Conservation (phyloP, 2,888 invertebrate genomes). For the Phortica okadai region DNA sequence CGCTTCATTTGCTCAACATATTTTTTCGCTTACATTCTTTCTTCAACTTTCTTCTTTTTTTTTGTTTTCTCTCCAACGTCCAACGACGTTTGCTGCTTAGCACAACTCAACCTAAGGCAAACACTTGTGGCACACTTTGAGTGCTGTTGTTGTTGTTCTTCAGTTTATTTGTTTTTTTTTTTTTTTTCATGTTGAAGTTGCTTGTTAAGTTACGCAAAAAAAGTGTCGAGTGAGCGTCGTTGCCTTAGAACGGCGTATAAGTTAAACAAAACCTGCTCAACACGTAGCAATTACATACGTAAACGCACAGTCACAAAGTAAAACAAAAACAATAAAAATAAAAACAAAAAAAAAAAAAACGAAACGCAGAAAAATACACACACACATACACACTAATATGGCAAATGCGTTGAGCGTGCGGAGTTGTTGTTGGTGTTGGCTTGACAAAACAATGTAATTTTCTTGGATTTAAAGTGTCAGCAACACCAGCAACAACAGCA, state of each 20-base stretch:
- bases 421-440: neutral
- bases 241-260: neutral
- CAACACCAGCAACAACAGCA: neutral
- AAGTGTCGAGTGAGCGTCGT: neutral
- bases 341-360: neutral
- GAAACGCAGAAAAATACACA: neutral
- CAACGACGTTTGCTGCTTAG: neutral
- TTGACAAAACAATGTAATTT: slow-evolving; percentile 17
- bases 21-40: neutral
- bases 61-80: neutral
- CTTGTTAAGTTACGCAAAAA: neutral
- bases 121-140: slow-evolving; percentile 14
- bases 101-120: neutral
- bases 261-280: slow-evolving; percentile 3
- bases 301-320: slow-evolving; percentile 3
- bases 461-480: slow-evolving; percentile 20
- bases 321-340: slow-evolving; percentile 1
- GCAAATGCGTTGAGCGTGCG: neutral
- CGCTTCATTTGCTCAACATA: neutral
- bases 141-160: neutral
- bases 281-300: slow-evolving; percentile 24
- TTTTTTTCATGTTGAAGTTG: neutral
- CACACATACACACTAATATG: neutral
- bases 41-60: neutral
- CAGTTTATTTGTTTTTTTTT: too few relatives aligned